phyloP scores from a whole-genome alignment of 2,888 invertebrate species.

The Nemapogon koenigi region DNA sequence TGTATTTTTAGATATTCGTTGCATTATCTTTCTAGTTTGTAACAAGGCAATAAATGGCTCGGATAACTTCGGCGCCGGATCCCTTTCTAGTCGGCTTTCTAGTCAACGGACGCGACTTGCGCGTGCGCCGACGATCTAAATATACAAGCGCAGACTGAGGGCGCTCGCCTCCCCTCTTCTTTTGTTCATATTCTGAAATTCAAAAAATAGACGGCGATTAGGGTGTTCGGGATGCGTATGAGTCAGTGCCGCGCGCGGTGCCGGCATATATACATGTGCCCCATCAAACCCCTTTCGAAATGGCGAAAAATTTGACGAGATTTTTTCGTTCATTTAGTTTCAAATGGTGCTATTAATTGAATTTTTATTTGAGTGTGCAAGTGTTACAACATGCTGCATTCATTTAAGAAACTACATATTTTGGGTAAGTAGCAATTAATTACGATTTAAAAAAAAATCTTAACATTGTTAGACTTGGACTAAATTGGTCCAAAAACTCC shows the following conservation, averaged over 20 bases:
- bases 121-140: conserved; percentile 40
- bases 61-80: conserved; percentile 16
- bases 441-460: too few relatives aligned
- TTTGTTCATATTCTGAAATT: conserved; percentile 60
- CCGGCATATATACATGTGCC: conserved; percentile 38
- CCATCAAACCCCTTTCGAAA: too few relatives aligned
- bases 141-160: conserved; percentile 40
- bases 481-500: too few relatives aligned
- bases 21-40: conserved; percentile 18
- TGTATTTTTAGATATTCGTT: conserved; percentile 33
- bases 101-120: conserved; percentile 54
- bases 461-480: too few relatives aligned
- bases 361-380: too few relatives aligned
- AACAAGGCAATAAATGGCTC: conserved; percentile 30
- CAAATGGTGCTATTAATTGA: too few relatives aligned
- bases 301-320: too few relatives aligned
- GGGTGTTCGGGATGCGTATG: conserved; percentile 53
- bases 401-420: too few relatives aligned
- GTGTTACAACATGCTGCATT: too few relatives aligned
- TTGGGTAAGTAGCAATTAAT: too few relatives aligned
- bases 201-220: conserved; percentile 43
- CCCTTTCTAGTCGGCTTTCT: conserved; percentile 31
- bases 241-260: conserved; percentile 53
- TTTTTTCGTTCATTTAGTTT: too few relatives aligned
- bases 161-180: conserved; percentile 57